Evolutionary conservation across 1,140 invertebrate genomes (phyloP), one percentile per base, ranked within the genome.

Genomic region (Pogonognathellus flavescens): DNA sequence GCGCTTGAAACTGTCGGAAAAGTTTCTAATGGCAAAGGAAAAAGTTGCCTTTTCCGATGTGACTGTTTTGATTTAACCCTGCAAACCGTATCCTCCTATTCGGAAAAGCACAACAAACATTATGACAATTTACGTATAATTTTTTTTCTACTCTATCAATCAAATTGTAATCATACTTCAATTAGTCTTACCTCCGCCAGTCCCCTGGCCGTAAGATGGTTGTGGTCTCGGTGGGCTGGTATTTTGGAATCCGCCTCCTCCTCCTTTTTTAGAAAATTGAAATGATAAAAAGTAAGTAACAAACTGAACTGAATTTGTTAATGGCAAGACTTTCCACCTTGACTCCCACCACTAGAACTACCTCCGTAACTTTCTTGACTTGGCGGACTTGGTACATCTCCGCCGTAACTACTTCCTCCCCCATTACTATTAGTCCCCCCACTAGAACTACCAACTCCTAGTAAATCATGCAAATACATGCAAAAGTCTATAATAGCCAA

Each of bases 21-120:
- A 66, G 62, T 25, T 66, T 66, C 20, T 66, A 66, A 66, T 66
- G 62, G 62, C 62, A 66, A 13, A 66, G 22, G 22, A 22, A 41
- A 66, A 14, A 31, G 22, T 25, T 25, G 62, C 62, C 25, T 66
- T 13, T 25, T 20, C 62, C 22, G 25, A 31, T 66, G 9, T 66
- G 62, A 66, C 62, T 66, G 62, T 66, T 31, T 66, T 18, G 16
- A 20, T 66, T 14, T 66, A 66, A 0, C 62, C 62, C 20, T 66
- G 62, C 20, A 66, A 10, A 31, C 62, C 62, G 20, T 66, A 66
- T 66, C 22, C 62, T 2, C 62, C 62, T 66, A 41, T 3, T 3
- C 31, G 60, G 16, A 62, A 66, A 16, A 66, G 25, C 25, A 10
- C 22, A 22, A 62, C 25, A 22, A 8, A 62, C 18, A 55, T 22